Evolutionary conservation across 2,888 invertebrate genomes (phyloP), one percentile per base, ranked within the genome.

Genomic region (Petrolisthes manimaculis): DNA sequence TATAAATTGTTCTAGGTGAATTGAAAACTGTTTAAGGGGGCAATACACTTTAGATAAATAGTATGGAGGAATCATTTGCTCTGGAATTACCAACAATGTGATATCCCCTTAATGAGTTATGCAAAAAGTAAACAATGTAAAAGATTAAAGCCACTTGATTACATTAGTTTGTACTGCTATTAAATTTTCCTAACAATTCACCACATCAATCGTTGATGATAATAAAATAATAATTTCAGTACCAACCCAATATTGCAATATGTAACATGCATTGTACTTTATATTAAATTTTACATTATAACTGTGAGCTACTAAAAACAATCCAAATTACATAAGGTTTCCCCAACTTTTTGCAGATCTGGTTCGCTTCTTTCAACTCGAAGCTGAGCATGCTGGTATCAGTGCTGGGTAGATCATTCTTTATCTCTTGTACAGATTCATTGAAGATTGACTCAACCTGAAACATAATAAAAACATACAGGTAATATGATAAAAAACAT

Each of bases 381-480:
- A 88, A 88, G 9, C 80, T 80, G 5, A 88, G 67, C 61, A 77
- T 84, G 24, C 80, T 84, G 55, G 74, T 53, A 75, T 56, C 55
- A 51, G 53, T 51, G 24, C 37, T 61, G 54, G 75, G 24, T 14
- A 51, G 24, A 18, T 88, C 88, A 74, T 37, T 84, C 51, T 56
- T 84, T 21, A 88, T 67, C 61, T 88, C 88, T 51, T 80, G 54
- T 14, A 88, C 75, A 21, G 88, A 84, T n/a, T 88, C 88, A 84
- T 88, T 88, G 56, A 88, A 84, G 12, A 84, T 71, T 5, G 84
- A 69, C 75, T 88, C 84, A 54, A 88, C 78, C 88, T 88, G 80
- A 14, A 80, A 83, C 14, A 37, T 37, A 18, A 37, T 69, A 37
- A 37, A 37, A 37, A 37, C 37, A 37, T 37, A 37, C 37, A 37